A percentile compares a stretch with the other conserved stretches of the same genome.
phyloP scores from a whole-genome alignment of 2,113 vertebrate genomes.

The Myrmecobius fasciatus region DNA sequence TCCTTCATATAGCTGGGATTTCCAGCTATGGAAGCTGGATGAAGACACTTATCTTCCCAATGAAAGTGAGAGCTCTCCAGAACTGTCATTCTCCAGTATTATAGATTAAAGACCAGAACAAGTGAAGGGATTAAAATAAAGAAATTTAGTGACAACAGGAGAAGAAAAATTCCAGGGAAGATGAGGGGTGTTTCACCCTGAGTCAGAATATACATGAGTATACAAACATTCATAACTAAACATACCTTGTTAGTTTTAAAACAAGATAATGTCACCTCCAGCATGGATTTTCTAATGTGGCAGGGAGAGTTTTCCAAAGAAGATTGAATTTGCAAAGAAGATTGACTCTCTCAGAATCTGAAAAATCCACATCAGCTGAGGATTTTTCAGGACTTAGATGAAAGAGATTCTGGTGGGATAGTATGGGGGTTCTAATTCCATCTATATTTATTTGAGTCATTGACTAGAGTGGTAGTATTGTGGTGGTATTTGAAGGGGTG shows the following conservation, averaged over 20 bases:
- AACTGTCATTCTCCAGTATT: slow-evolving; percentile 54
- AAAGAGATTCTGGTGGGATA: slow-evolving; percentile 9
- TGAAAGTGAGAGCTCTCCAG: slow-evolving; percentile 62
- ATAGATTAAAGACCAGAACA: background rate
- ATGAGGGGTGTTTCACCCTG: background rate
- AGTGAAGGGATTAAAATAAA: background rate
- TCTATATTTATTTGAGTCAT: slow-evolving; percentile 58
- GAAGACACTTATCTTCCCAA: background rate
- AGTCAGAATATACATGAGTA: background rate
- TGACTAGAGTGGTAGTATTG: background rate
- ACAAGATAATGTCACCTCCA: background rate
- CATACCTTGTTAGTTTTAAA: background rate
- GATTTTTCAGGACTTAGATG: slow-evolving; percentile 59
- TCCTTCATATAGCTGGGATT: background rate
- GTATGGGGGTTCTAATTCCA: slow-evolving; percentile 65
- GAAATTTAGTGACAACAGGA: background rate
- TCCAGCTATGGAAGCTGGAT: no score
- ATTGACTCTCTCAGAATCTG: background rate
- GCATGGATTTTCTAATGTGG: background rate
- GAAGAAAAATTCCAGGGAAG: background rate
- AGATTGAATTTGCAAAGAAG: background rate
- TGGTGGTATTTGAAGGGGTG: slow-evolving; percentile 11
- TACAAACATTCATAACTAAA: background rate
- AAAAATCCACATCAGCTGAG: background rate
- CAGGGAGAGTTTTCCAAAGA: background rate